Conservation (phyloP, 2,113 vertebrate species). For the Polypterus bichir region DNA sequence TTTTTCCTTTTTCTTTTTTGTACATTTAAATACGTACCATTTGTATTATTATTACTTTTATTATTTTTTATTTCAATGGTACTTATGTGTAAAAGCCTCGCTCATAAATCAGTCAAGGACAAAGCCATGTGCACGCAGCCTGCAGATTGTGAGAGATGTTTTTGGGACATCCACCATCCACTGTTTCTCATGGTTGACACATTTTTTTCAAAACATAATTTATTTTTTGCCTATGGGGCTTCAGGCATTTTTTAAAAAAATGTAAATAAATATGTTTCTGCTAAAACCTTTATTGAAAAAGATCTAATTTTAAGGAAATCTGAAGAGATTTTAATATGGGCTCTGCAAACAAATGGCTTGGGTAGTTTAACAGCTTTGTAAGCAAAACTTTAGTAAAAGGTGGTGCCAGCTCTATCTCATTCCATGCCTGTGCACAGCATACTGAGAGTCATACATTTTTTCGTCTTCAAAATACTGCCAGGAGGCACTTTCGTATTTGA, state of each 20-base stretch:
- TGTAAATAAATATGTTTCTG: constrained; percentile 3
- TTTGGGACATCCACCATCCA: background rate
- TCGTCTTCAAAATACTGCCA: constrained; percentile 5
- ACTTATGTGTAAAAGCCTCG: background rate
- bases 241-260: background rate
- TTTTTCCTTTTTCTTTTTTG: background rate
- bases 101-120: too few relatives aligned
- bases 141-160: background rate
- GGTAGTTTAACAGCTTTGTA: constrained; percentile 23
- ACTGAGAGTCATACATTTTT: constrained; percentile 52
- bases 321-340: constrained; percentile 22
- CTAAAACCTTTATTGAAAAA: constrained; percentile 18
- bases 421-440: constrained; percentile 54
- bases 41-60: background rate
- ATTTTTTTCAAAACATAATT: background rate
- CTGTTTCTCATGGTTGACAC: background rate
- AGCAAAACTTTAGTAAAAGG: constrained; percentile 45
- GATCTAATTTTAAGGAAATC: constrained; percentile 22
- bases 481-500: too few relatives aligned
- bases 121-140: too few relatives aligned
- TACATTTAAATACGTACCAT: background rate
- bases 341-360: constrained; percentile 21
- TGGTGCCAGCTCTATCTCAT: constrained; percentile 64
- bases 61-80: background rate
- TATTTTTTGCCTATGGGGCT: constrained; percentile 1